Base-by-base conservation (phyloP, 1,140 invertebrate genomes). In the Charaxes varanes region DNA sequence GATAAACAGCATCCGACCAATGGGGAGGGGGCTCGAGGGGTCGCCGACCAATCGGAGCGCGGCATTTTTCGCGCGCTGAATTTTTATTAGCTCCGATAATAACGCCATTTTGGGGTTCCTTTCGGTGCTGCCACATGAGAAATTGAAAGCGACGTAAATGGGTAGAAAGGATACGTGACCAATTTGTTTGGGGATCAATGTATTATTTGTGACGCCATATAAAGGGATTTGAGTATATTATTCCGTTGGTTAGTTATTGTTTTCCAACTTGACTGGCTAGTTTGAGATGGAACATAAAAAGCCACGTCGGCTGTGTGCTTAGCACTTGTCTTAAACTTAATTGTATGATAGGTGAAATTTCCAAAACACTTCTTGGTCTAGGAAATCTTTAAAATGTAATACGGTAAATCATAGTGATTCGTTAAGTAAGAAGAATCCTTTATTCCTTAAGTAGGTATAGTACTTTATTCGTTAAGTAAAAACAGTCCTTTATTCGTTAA, bases 71-170 rank as follows among this genome's bases (percentile, higher is more conserved):
- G 78, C 78, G 78, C 78, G 72, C 72, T 72, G 78, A 79, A 82
- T 82, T 82, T 82, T 82, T 82, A 82, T 82, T 82, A 82, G 74
- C 70, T 45, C 28, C 66, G 72, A 79, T 79, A 79, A 82, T 82
- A 79, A 77, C 65, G 73, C 74, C 77, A 82, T 82, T 76, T 79
- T 73, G 74, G 62, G 67, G 57, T 66, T 64, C 50, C 55, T 53
- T 62, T 50, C 38, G 40, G 37, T 63, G 57, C 64, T 60, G 46
- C 53, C 54, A 56, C 48, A 53, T 45, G 49, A 52, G 48, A 61
- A 63, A 66, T 63, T 53, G 54, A 59, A 61, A 55, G 57, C 47
- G 62, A 62, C 59, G 60, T 63, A 57, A 68, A 68, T 65, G 59
- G 49, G 33, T 34, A 48, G 34, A 28, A 27, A 18, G 23, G 27